Conservation (phyloP, 2,888 invertebrate genomes). For the Thyatira batis region DNA sequence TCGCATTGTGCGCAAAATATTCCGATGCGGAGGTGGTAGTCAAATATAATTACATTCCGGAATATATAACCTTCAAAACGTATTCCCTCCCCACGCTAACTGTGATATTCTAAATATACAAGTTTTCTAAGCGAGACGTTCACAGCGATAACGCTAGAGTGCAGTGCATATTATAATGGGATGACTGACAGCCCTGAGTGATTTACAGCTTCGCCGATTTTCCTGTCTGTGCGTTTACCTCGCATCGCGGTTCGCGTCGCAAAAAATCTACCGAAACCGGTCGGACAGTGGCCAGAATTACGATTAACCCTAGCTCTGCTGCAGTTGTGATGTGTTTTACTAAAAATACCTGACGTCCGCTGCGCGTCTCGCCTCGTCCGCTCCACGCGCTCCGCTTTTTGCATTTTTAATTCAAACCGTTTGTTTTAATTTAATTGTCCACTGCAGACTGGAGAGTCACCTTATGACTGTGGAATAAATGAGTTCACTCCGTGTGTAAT, state of each 20-base stretch:
- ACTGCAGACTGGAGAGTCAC: conserved; percentile 22
- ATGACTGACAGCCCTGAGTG: conserved; percentile 40
- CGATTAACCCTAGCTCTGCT: conserved; percentile 68
- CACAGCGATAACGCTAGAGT: not conserved
- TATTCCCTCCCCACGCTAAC: conserved; percentile 33
- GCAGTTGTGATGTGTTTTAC: conserved; percentile 53
- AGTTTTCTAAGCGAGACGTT: conserved; percentile 13
- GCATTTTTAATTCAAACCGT: conserved; percentile 24
- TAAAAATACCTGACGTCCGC: conserved; percentile 52
- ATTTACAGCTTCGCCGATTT: conserved; percentile 43
- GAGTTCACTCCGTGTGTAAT: conserved; percentile 29
- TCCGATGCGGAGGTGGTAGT: conserved; percentile 47
- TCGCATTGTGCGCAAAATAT: conserved; percentile 46
- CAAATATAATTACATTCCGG: conserved; percentile 39
- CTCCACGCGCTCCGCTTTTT: conserved; percentile 14
- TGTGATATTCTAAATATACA: conserved; percentile 30
- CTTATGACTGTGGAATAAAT: conserved; percentile 20
- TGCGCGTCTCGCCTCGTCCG: conserved; percentile 9
- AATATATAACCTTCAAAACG: conserved; percentile 45
- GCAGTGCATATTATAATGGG: not conserved
- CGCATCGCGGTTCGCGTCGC: conserved; percentile 42
- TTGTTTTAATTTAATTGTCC: conserved; percentile 23
- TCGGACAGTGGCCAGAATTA: conserved; percentile 67
- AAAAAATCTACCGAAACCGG: conserved; percentile 64
- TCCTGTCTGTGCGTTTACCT: conserved; percentile 45